phyloP scores from a whole-genome alignment of 2,113 vertebrate species.

The Elaphurus davidianus region DNA sequence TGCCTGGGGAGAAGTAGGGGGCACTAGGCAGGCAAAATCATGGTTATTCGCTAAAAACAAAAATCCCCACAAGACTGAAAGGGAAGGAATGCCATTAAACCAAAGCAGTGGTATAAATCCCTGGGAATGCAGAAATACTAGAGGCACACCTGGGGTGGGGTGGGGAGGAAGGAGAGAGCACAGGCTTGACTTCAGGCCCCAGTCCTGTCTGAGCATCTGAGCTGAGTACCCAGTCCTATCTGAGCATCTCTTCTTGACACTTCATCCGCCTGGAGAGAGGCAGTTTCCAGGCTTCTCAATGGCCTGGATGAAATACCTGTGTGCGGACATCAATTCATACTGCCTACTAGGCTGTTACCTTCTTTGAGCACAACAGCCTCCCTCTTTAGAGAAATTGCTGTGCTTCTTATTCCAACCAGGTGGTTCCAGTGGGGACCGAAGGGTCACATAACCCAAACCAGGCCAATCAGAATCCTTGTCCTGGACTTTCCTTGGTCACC shows the following conservation, averaged over 20 bases:
- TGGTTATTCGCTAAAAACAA: neutral
- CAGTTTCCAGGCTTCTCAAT: neutral
- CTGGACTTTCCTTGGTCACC: neutral
- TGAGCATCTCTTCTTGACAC: neutral
- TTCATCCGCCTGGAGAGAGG: neutral
- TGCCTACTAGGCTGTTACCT: neutral
- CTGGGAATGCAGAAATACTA: neutral
- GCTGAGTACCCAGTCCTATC: neutral
- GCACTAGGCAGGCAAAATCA: neutral
- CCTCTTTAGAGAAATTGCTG: neutral
- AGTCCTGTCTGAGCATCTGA: neutral
- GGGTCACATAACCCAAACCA: neutral
- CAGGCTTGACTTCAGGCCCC: neutral
- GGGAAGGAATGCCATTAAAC: neutral
- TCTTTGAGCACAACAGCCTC: too few relatives aligned
- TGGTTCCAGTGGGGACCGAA: neutral
- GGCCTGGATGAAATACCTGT: neutral
- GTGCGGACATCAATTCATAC: neutral
- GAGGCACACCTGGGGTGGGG: fast-evolving
- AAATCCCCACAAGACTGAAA: neutral
- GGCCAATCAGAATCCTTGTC: neutral
- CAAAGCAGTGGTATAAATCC: neutral
- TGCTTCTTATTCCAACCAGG: neutral
- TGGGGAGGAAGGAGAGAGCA: neutral
- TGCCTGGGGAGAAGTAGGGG: neutral